phyloP scores from a whole-genome alignment of 2,113 vertebrate species.

The Ceyx melanurus region DNA sequence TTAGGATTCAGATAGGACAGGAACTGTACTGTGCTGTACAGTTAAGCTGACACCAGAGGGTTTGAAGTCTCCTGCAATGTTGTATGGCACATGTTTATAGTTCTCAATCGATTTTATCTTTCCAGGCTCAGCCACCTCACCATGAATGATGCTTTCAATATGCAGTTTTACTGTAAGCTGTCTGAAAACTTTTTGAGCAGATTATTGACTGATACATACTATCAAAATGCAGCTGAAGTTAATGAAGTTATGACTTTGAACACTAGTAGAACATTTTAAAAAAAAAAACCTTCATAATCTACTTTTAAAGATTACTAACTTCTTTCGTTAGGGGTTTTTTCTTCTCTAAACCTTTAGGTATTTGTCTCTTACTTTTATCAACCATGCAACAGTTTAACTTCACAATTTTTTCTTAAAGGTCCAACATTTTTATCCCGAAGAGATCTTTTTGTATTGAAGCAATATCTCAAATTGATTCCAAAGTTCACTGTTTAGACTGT shows the following conservation, averaged over 20 bases:
- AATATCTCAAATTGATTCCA: background rate
- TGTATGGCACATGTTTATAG: background rate
- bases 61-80: background rate
- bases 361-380: background rate
- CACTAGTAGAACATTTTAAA: background rate
- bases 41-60: background rate
- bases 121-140: background rate
- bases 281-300: background rate
- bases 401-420: background rate
- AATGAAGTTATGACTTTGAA: background rate
- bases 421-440: background rate
- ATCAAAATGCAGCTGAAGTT: background rate
- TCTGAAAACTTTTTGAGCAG: background rate
- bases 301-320: background rate
- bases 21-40: background rate
- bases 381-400: background rate
- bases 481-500: background rate
- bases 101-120: background rate
- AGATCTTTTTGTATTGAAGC: background rate
- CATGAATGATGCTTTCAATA: slow-evolving; percentile 2
- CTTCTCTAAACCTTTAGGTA: background rate
- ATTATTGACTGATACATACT: background rate
- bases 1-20: background rate
- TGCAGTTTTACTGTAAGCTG: background rate
- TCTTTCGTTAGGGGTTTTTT: background rate